Percentiles rank a stretch among this genome's conserved stretches.
These are phyloP conservation scores for Mionectes macconnelli DNA, from an alignment of 2,113 vertebrate genomes.

Conservation along the genomic window DNA sequence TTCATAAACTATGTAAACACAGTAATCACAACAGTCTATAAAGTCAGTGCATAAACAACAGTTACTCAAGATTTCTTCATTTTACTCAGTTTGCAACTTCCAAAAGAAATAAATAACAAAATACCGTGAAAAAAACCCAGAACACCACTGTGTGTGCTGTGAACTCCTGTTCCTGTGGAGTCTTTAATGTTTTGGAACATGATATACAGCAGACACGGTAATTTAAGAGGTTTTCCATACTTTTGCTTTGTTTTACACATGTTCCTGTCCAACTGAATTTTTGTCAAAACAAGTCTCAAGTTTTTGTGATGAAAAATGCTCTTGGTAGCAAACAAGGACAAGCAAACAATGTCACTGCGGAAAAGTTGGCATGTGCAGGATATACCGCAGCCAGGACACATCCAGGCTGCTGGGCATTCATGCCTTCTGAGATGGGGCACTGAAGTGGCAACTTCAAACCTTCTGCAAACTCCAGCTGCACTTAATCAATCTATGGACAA, in stretches of 20 bases:
- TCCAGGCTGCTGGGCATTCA: not conserved
- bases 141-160: not conserved
- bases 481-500: not conserved
- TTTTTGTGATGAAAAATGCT: not conserved
- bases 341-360: not conserved
- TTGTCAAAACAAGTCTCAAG: not conserved
- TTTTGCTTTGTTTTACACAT: constrained; percentile 33
- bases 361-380: not conserved
- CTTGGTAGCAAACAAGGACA: not conserved
- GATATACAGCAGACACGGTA: not conserved
- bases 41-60: not conserved
- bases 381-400: fast-evolving
- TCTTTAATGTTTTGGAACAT: constrained; percentile 41
- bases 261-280: not conserved
- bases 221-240: constrained; percentile 11
- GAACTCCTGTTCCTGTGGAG: constrained; percentile 7
- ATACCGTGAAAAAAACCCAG: not conserved
- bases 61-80: constrained; percentile 14
- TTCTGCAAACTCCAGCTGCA: not conserved
- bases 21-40: not conserved
- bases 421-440: not conserved
- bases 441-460: not conserved
- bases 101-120: constrained; percentile 34
- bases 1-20: not conserved
- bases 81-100: constrained; percentile 12